Conservation (phyloP, 2,888 invertebrate genomes). For the Adineta ricciae region DNA sequence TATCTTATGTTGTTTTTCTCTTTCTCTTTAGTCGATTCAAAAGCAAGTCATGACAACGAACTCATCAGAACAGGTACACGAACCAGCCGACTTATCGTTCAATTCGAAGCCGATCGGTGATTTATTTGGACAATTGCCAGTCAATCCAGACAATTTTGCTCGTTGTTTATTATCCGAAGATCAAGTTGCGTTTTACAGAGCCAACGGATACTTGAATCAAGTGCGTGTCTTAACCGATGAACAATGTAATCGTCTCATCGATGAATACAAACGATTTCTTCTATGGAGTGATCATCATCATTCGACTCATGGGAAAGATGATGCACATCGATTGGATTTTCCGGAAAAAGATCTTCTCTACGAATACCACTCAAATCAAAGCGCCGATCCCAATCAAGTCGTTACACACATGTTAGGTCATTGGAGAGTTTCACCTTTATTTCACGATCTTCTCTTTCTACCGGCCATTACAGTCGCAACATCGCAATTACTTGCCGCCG, state of each 20-base stretch:
- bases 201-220: constrained; percentile 42
- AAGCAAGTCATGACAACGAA: background rate
- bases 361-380: constrained; percentile 45
- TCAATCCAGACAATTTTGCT: background rate
- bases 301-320: background rate
- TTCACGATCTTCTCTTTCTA: constrained; percentile 43
- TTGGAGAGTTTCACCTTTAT: constrained; percentile 42
- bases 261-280: constrained; percentile 41
- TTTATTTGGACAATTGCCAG: constrained; percentile 2
- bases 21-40: background rate
- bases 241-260: constrained; percentile 41
- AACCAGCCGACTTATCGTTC: background rate
- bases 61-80: background rate
- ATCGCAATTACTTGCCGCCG: constrained; percentile 38
- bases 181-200: constrained; percentile 40
- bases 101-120: background rate
- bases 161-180: constrained; percentile 36
- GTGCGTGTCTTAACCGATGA: constrained; percentile 40
- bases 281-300: background rate
- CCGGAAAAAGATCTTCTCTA: constrained; percentile 42
- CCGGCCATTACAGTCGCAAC: constrained; percentile 41
- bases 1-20: background rate
- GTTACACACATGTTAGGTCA: constrained; percentile 44
- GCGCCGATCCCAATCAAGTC: constrained; percentile 42
- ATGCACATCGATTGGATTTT: constrained; percentile 35